These are phyloP conservation scores for Lepilemur septentrionalis DNA, from an alignment of 2,797 vertebrate species.

Conservation along the genomic window DNA sequence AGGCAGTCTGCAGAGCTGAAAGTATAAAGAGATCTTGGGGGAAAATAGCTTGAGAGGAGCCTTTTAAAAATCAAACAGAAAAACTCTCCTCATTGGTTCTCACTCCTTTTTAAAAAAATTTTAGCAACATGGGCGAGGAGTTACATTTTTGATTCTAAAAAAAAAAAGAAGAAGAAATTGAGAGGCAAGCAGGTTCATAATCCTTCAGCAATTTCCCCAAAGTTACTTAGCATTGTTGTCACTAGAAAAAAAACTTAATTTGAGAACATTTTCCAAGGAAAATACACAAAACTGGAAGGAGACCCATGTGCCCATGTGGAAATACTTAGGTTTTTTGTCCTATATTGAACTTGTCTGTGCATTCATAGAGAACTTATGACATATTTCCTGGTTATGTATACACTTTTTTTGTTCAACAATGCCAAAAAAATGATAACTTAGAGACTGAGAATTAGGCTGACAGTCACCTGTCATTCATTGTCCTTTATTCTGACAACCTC, in stretches of 20 bases:
- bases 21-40: constrained; percentile 77
- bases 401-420: constrained; percentile 79
- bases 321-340: background rate
- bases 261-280: constrained; percentile 72
- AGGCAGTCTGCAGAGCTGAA: constrained; percentile 83
- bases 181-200: constrained; percentile 39
- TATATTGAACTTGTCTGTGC: constrained; percentile 37
- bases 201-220: constrained; percentile 50
- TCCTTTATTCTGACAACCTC: constrained; percentile 88
- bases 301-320: constrained; percentile 44
- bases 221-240: constrained; percentile 26
- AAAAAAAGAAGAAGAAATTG: background rate
- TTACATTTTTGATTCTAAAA: constrained; percentile 35
- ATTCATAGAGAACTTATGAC: constrained; percentile 50
- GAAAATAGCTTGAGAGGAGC: constrained; percentile 63
- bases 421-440: constrained; percentile 84
- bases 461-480: constrained; percentile 92
- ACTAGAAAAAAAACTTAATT: constrained; percentile 73
- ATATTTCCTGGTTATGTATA: constrained; percentile 74
- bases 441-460: constrained; percentile 83
- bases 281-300: constrained; percentile 50
- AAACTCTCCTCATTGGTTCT: constrained; percentile 61
- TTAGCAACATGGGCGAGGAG: constrained; percentile 60
- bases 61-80: constrained; percentile 79
- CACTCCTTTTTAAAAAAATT: background rate